Evolutionary conservation across 1,140 invertebrate genomes (phyloP).

Genomic region (Thalassaphorura encarpata): DNA sequence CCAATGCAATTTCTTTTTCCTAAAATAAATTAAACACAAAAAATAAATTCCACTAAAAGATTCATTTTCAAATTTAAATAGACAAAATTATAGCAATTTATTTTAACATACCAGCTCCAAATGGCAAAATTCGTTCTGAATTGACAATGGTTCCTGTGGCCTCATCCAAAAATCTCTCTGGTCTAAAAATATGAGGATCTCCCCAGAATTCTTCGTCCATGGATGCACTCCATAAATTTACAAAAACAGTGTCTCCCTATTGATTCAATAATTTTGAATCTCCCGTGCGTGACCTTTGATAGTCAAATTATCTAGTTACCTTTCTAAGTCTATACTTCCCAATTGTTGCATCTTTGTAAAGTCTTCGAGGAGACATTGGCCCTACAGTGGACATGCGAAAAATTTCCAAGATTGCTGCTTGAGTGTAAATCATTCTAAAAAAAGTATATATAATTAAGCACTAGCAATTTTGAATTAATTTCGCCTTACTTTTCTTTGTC

Average conservation of each 20-base stretch:
- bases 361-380: conserved; percentile 65
- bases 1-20: not conserved
- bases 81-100: too few species aligned
- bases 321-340: conserved; percentile 64
- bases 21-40: too few species aligned
- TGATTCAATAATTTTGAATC: not conserved
- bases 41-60: too few species aligned
- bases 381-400: conserved; percentile 63
- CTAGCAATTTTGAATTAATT: not conserved
- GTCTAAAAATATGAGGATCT: conserved; percentile 60
- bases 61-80: too few species aligned
- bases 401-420: conserved; percentile 61
- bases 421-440: conserved; percentile 57
- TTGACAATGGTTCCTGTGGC: not conserved
- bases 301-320: not conserved
- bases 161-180: conserved; percentile 58
- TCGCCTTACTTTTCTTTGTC: conserved; percentile 56
- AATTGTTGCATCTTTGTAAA: conserved; percentile 55
- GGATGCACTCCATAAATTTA: conserved; percentile 54
- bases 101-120: too few species aligned
- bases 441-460: not conserved
- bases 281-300: too few species aligned
- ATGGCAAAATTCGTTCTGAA: not conserved
- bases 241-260: conserved; percentile 34
- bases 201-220: conserved; percentile 57